Conservation (phyloP, 2,888 invertebrate species). For the Drosophila subsilvestris region DNA sequence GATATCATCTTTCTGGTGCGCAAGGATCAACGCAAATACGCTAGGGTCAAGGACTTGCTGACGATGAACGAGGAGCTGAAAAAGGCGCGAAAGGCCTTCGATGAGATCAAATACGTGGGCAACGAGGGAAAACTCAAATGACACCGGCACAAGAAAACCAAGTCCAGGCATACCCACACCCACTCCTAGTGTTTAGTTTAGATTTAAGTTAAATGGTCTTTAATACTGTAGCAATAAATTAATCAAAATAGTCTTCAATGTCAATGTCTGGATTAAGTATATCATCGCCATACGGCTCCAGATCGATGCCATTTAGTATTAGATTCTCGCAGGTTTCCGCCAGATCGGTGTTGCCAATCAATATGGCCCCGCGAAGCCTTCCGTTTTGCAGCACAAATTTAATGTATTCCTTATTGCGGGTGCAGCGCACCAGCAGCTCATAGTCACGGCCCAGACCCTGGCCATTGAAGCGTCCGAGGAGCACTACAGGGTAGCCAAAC, state of each 20-base stretch:
- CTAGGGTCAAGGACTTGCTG: slow-evolving; percentile 97
- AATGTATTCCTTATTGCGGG: slow-evolving; percentile 91
- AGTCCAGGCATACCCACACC: slow-evolving; percentile 4
- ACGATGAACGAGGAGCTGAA: slow-evolving; percentile 99
- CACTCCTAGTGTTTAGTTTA: slow-evolving; percentile 11
- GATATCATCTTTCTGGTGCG: slow-evolving; percentile 98
- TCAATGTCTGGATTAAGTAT: slow-evolving; percentile 97
- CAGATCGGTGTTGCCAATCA: slow-evolving; percentile 98
- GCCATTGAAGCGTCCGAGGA: slow-evolving; percentile 96
- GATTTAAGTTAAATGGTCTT: slow-evolving; percentile 22
- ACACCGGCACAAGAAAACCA: slow-evolving; percentile 62
- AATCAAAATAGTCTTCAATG: slow-evolving; percentile 99
- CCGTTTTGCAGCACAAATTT: slow-evolving; percentile 95
- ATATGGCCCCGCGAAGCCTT: slow-evolving; percentile 94
- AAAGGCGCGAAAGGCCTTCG: slow-evolving; percentile 99
- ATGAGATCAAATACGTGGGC: slow-evolving; percentile 97
- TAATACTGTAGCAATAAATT: slow-evolving; percentile 47
- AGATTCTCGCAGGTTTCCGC: slow-evolving; percentile 99
- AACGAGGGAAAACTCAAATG: slow-evolving; percentile 83
- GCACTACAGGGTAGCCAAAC: slow-evolving; percentile 96
- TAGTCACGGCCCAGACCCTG: slow-evolving; percentile 92
- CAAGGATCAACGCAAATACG: slow-evolving; percentile 98
- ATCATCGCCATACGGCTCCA: slow-evolving; percentile 94
- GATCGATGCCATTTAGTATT: slow-evolving; percentile 96
- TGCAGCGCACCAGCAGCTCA: slow-evolving; percentile 93